These are phyloP conservation scores for Tortricodes alternella DNA, from an alignment of 2,888 invertebrate species.

Conservation along the genomic window DNA sequence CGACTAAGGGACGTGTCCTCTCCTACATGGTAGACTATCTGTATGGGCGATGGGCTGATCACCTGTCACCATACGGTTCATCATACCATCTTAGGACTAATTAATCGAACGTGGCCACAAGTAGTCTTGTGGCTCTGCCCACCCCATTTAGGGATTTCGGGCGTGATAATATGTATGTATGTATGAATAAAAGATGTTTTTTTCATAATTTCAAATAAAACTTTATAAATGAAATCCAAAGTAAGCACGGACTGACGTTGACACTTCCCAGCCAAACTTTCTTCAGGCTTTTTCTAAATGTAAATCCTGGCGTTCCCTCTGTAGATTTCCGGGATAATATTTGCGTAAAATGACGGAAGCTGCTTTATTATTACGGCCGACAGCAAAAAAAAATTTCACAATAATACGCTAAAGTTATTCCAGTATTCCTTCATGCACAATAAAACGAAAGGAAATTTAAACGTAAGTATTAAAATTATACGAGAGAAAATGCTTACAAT, in stretches of 20 bases:
- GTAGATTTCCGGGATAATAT: constrained; percentile 20
- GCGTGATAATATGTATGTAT: no score
- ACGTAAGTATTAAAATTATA: not conserved
- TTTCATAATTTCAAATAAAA: not conserved
- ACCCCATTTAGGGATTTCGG: no score
- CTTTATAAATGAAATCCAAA: not conserved
- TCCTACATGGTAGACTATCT: no score
- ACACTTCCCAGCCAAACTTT: constrained; percentile 12
- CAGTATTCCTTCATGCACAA: constrained; percentile 18
- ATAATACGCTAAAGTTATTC: constrained; percentile 24
- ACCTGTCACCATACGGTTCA: no score
- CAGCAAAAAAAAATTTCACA: constrained; percentile 16
- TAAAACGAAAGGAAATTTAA: constrained; percentile 5
- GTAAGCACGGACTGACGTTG: constrained; percentile 7
- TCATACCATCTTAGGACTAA: no score
- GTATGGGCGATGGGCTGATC: no score
- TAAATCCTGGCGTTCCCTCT: constrained; percentile 16
- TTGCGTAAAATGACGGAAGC: constrained; percentile 20
- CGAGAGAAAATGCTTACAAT: no score
- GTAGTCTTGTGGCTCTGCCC: no score
- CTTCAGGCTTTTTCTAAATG: constrained; percentile 9
- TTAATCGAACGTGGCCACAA: no score
- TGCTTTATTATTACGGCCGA: constrained; percentile 24
- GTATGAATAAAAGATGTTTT: not conserved
- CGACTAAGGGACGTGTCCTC: no score